Conservation (phyloP, 1,140 invertebrate genomes). For the Euborellia annulipes region DNA sequence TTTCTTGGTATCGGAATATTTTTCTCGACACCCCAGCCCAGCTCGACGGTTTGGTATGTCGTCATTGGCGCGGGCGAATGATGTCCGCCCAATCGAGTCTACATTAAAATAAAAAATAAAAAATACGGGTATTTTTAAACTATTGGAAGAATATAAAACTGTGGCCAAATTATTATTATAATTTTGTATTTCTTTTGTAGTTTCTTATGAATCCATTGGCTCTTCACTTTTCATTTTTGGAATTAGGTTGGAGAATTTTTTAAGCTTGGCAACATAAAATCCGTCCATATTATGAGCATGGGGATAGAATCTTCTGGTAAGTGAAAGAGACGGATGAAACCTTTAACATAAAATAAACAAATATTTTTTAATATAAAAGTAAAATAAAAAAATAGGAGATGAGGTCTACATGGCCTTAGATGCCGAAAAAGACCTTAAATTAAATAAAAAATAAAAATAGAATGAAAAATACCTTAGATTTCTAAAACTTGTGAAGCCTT, state of each 20-base stretch:
- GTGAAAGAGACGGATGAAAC: constrained; percentile 85
- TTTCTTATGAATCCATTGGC: too few species aligned
- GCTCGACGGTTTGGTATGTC: too few species aligned
- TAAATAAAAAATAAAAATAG: constrained; percentile 2
- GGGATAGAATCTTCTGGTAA: constrained; percentile 87
- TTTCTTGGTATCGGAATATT: too few species aligned
- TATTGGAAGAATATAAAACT: too few species aligned
- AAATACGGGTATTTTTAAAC: too few species aligned
- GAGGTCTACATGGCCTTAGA: too few species aligned
- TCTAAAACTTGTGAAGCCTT: constrained; percentile 83
- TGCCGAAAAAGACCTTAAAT: neutral
- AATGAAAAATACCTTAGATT: constrained; percentile 28
- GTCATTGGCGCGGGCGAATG: too few species aligned
- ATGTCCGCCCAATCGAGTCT: too few species aligned
- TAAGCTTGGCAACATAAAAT: constrained; percentile 97
- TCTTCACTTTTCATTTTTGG: constrained; percentile 24
- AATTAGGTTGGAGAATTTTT: constrained; percentile 85
- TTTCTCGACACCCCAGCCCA: too few species aligned
- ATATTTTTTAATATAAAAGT: neutral
- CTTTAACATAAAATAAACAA: constrained; percentile 35
- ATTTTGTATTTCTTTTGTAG: too few species aligned
- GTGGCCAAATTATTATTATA: too few species aligned
- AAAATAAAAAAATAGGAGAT: neutral
- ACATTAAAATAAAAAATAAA: too few species aligned
- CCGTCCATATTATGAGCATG: constrained; percentile 99